A percentile compares a stretch with the other conserved stretches of the same genome.
Evolutionary conservation across 2,113 vertebrate species (phyloP).

Genomic region (Gymnogyps californianus): DNA sequence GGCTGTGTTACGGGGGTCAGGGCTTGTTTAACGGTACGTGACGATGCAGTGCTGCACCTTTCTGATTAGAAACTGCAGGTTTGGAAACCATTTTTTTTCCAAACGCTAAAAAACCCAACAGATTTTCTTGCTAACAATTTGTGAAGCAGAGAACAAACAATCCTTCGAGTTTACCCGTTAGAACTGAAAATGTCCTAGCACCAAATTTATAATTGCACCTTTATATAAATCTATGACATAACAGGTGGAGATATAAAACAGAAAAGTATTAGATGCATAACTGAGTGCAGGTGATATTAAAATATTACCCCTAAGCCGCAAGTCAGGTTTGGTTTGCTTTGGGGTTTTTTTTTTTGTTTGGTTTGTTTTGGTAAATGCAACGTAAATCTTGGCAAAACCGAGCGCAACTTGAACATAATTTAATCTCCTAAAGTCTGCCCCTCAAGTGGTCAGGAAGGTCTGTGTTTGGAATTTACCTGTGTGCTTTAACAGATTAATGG

Average conservation of each 20-base stretch:
- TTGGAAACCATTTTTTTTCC: neutral
- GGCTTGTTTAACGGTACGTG: accelerated
- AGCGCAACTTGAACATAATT: neutral
- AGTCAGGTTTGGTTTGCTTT: neutral
- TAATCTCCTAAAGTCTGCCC: neutral
- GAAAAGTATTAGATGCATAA: neutral
- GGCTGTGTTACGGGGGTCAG: neutral
- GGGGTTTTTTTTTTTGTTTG: neutral
- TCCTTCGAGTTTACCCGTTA: neutral
- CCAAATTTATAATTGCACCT: neutral
- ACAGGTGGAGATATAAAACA: neutral
- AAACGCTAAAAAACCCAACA: neutral
- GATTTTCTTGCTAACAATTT: neutral
- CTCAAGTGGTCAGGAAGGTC: neutral
- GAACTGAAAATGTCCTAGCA: neutral
- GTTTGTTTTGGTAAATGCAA: neutral
- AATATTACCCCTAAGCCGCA: neutral
- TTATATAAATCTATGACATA: neutral
- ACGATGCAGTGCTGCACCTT: accelerated
- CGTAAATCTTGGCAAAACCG: neutral
- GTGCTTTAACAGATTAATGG: neutral
- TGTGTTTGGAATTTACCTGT: neutral
- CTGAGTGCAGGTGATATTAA: neutral
- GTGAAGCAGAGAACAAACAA: neutral
- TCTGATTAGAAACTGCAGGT: neutral